Percentiles rank a stretch among this genome's conserved stretches.
These are phyloP conservation scores for Alviniconcha marisindica DNA, from an alignment of 1,140 invertebrate genomes.

Conservation along the genomic window DNA sequence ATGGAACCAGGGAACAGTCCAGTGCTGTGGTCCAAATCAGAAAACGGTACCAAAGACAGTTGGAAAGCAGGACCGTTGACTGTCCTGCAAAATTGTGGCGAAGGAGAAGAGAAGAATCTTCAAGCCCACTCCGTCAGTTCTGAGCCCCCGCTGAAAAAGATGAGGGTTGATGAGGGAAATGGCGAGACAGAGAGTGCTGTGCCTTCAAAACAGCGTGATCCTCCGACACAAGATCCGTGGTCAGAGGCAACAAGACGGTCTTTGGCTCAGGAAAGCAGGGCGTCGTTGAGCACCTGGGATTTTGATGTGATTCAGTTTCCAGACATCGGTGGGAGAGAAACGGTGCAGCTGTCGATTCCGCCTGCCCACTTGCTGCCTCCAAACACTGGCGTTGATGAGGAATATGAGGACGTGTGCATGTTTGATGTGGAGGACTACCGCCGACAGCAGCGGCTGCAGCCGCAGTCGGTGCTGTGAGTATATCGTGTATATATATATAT, in stretches of 20 bases:
- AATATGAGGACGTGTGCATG: conserved; percentile 36
- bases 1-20: too few species aligned
- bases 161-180: background rate
- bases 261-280: background rate
- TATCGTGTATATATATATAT: background rate
- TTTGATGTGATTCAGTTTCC: conserved; percentile 59
- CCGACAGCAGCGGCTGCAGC: conserved; percentile 20
- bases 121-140: background rate
- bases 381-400: conserved; percentile 44
- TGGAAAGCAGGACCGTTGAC: too few species aligned
- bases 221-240: background rate
- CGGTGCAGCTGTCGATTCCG: conserved; percentile 38
- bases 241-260: background rate
- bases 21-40: too few species aligned
- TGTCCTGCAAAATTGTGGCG: too few species aligned
- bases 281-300: conserved; percentile 49
- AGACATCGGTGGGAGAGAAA: conserved; percentile 49
- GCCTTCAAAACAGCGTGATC: background rate
- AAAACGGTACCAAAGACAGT: too few species aligned
- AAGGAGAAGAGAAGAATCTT: background rate
- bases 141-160: too few species aligned
- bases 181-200: background rate
- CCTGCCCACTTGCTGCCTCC: conserved; percentile 44
- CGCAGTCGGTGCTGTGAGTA: background rate
- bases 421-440: conserved; percentile 53